Base-by-base conservation (phyloP, 2,888 invertebrate species). In the Eristalinus sepulchralis region DNA sequence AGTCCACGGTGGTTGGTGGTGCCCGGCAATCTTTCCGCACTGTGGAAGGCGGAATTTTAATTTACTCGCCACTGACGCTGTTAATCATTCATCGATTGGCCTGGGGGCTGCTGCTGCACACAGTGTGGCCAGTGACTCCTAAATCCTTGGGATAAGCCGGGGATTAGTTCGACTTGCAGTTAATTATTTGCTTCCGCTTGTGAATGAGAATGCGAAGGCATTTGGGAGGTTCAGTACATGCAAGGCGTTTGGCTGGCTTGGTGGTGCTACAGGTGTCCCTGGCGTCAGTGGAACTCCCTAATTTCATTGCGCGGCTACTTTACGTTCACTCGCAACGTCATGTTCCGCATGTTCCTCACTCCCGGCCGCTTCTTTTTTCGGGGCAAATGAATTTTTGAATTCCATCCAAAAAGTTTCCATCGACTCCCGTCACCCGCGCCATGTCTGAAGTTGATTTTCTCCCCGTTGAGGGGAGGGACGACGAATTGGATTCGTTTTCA, bases 11-110 rank as follows among this genome's bases (percentile, higher is more conserved):
- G 67, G 53, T 62, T 55, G 24, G 8, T 9, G 57, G 59, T 13
- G 39, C 64, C 71, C 57, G 63, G 60, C 66, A 76, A 76, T 67
- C 67, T 22, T n/a, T n/a, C 27, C 27, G 27, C 27, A 8, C 39
- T 1, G 67, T 31, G 70, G 82, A 70, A 78, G 78, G 85, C 78
- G 82, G 85, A 86, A 82, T 86, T 82, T 82, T 82, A 82, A 86
- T 78, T 71, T 86, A 57, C 64, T 73, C 73, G 82, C 85, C 81
- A 60, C 64, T 82, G 70, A 82, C 82, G 57, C 77, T 72, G 85
- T 86, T 86, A 86, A 86, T 86, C 82, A 78, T 73, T 53, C 64
- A 70, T 39, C 47, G 77, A 73, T 78, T 17, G 47, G 17, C 47
- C 17, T 47, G 57, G 79, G 71, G 64, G 34, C 24, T 24, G 55